Base-by-base conservation (phyloP, 2,113 vertebrate species). In the Spea bombifrons region DNA sequence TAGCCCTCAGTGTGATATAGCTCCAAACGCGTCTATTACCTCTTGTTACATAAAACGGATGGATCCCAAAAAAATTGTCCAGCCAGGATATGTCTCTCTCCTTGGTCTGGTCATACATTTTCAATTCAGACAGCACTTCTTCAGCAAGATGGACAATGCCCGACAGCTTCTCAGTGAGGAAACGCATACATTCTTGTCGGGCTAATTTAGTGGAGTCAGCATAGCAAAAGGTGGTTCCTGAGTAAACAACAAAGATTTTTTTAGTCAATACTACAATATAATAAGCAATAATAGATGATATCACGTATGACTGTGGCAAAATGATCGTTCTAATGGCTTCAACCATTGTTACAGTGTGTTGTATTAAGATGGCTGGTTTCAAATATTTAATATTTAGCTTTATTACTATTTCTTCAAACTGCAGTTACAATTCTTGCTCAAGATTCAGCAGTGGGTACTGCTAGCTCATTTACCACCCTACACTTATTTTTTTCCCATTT, bases 1-100 rank as follows among this genome's bases (percentile, higher is more conserved):
- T n/a, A n/a, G n/a, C n/a, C n/a, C n/a, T n/a, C n/a, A n/a, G n/a
- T 30, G 30, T 30, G 50, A 53, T 2, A 8, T 10, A 53, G 7
- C 50, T 15, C 10, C 0, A 65, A 63, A 73, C 4, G 2, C 30
- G 44, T 63, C n/a, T 5, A 88, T 91, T 90, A 94, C 97, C 97
- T 88, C 88, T 90, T 49, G 93, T 84, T 75, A 99, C 96, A 88
- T 96, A 98, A 90, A 99, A 99, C 0, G 97, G 97, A 61, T 94
- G 88, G 57, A 99, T 96, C 84, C 97, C 97, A 64, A 97, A 94
- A 57, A 90, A 92, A 78, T 90, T 88, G 48, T 94, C 92, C 5
- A 91, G 90, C 89, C 93, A 95, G 76, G 90, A 85, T 5, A 97
- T 92, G 80, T 96, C 90, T 63, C 88, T 89, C 8, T 84, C 78